These are phyloP conservation scores for Notodonta dromedarius DNA, from an alignment of 2,888 invertebrate genomes.

Conservation along the genomic window DNA sequence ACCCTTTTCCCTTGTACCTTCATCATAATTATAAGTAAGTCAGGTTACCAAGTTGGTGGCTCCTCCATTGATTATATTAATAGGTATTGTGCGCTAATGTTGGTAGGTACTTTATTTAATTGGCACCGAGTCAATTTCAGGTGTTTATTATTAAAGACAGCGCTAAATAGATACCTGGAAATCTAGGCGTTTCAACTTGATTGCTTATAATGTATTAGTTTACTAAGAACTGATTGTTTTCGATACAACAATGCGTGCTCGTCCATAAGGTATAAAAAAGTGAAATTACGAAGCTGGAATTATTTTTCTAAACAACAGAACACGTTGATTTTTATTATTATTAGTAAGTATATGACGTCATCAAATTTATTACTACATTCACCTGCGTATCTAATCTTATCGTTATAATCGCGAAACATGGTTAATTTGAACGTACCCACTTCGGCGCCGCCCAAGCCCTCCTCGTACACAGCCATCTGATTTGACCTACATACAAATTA, in stretches of 20 bases:
- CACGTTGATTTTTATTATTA: too few relatives aligned
- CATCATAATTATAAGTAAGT: too few relatives aligned
- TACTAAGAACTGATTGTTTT: not conserved
- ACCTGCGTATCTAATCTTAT: conserved; percentile 14
- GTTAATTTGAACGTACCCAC: conserved; percentile 53
- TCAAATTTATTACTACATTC: not conserved
- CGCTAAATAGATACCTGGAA: not conserved
- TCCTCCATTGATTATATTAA: too few relatives aligned
- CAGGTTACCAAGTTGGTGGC: too few relatives aligned
- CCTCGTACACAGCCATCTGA: conserved; percentile 69
- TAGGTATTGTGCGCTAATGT: too few relatives aligned
- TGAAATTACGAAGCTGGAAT: not conserved
- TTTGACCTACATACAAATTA: conserved; percentile 59
- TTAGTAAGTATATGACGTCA: too few relatives aligned
- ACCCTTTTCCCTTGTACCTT: too few relatives aligned
- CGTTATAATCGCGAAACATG: conserved; percentile 7
- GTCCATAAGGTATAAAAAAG: not conserved
- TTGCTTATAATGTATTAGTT: not conserved
- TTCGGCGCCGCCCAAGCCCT: conserved; percentile 49
- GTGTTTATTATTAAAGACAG: not conserved
- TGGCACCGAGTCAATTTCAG: not conserved
- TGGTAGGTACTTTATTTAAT: too few relatives aligned
- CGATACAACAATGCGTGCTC: too few relatives aligned
- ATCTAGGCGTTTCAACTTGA: not conserved
- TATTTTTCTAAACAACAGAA: too few relatives aligned